Conservation (phyloP, 2,888 invertebrate genomes). For the Pharmacophagus antenor region DNA sequence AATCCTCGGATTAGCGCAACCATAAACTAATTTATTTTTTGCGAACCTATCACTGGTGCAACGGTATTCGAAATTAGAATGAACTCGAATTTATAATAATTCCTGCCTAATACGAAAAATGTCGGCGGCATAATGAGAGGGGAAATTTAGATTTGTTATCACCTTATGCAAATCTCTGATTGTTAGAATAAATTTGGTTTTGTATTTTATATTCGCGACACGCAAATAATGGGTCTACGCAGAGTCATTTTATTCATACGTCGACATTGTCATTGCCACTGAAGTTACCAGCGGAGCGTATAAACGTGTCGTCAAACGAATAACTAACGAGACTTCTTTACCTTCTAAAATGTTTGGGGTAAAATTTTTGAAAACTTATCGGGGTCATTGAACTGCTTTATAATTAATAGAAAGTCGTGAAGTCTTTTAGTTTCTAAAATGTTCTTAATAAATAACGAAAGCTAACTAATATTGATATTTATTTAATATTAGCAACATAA, state of each 20-base stretch:
- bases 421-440: no score
- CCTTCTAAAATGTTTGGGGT: slow-evolving; percentile 1
- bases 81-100: slow-evolving; percentile 6
- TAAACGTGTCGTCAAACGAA: slow-evolving; percentile 18
- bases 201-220: slow-evolving; percentile 16
- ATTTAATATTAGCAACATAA: no score
- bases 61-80: slow-evolving; percentile 22
- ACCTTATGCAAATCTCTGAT: slow-evolving; percentile 19
- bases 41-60: neutral
- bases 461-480: no score
- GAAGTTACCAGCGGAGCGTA: slow-evolving; percentile 9
- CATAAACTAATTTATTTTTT: slow-evolving; percentile 18
- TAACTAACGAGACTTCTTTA: slow-evolving; percentile 8
- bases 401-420: neutral
- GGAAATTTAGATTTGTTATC: slow-evolving; percentile 19
- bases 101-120: slow-evolving; percentile 17
- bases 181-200: slow-evolving; percentile 24
- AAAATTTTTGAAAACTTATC: neutral
- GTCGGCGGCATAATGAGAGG: slow-evolving; percentile 10
- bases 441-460: no score
- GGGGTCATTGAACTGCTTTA: neutral
- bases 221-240: slow-evolving; percentile 18
- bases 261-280: slow-evolving; percentile 23
- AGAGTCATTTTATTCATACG: slow-evolving; percentile 22
- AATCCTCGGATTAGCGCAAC: neutral